Evolutionary conservation across 2,888 invertebrate genomes (phyloP), one percentile per base, ranked within the genome.

Genomic region (Serrognathus titanus): DNA sequence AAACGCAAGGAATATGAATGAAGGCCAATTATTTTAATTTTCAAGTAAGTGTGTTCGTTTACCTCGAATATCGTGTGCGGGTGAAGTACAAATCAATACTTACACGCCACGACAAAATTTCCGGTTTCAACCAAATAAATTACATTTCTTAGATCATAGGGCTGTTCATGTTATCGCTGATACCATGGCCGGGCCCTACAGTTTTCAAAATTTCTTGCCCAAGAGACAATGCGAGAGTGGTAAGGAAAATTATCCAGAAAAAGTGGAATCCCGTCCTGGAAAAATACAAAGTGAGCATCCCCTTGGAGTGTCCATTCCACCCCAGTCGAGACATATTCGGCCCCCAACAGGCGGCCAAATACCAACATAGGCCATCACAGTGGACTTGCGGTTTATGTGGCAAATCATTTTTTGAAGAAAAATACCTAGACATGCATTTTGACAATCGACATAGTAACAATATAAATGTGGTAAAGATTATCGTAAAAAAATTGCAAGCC

Each of bases 341-440:
- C 63, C 92, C 92, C 13, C 91, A 93, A 75, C 91, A 93, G 77
- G 85, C 86, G 57, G 89, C 92, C 70, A 93, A 93, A 78, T 83
- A 88, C 70, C 90, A 91, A 74, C 90, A 92, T 78, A 84, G 92
- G 61, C 86, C 91, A 12, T 90, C 91, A 37, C 92, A 93, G 77
- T 94, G 94, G 93, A 92, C 90, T 8, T 94, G 94, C 74, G 89
- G 91, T 58, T 85, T 92, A 65, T 94, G 94, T 80, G 94, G 94
- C 66, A 92, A 94, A 78, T 92, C 92, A 63, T 93, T 94, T 77
- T 93, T 90, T 80, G 90, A 92, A 76, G 94, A 94, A 78, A 87
- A 88, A 71, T 89, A 88, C 78, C 82, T 94, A 70, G 93, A 94
- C 78, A 82, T 86, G 73, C 94, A 94, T 79, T 93, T 94, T 82